Evolutionary conservation across 2,797 vertebrate genomes (phyloP).

Genomic region (Gila robusta): DNA sequence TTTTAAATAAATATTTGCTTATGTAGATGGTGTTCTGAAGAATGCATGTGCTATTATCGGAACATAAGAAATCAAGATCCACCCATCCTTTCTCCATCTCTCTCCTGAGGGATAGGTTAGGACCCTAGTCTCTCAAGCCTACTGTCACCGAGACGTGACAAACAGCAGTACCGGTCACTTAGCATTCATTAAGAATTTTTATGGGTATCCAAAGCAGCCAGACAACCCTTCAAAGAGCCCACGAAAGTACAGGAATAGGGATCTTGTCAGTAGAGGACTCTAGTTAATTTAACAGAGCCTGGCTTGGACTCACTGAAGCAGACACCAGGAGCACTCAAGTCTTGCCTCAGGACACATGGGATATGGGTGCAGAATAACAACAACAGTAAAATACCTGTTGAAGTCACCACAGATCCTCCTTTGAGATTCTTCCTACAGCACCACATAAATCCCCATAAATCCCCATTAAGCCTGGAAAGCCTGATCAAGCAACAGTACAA

Average conservation of each 20-base stretch:
- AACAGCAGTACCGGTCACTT: not conserved
- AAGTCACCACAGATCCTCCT: slow-evolving; percentile 30
- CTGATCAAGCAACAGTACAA: slow-evolving; percentile 10
- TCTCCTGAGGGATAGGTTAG: slow-evolving; percentile 16
- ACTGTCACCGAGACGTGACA: slow-evolving; percentile 19
- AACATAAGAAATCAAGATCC: slow-evolving; percentile 19
- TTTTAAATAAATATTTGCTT: slow-evolving; percentile 72
- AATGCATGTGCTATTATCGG: slow-evolving; percentile 55
- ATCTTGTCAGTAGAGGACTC: slow-evolving; percentile 50
- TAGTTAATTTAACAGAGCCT: slow-evolving; percentile 44
- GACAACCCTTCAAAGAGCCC: slow-evolving; percentile 13
- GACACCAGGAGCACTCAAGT: slow-evolving; percentile 53
- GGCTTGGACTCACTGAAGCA: slow-evolving; percentile 11
- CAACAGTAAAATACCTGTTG: slow-evolving; percentile 34
- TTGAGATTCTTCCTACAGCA: slow-evolving; percentile 19
- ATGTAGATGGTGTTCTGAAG: slow-evolving; percentile 58
- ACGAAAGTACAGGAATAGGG: slow-evolving; percentile 27
- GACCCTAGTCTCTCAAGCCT: not conserved
- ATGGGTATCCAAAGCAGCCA: slow-evolving; percentile 43
- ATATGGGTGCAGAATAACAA: slow-evolving; percentile 19
- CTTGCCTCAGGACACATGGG: slow-evolving; percentile 35
- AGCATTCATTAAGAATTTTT: slow-evolving; percentile 42
- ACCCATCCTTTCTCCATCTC: not conserved
- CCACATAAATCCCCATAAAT: slow-evolving; percentile 18
- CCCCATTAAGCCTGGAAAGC: slow-evolving; percentile 15